A percentile compares a stretch with the other conserved stretches of the same genome.
Conservation (phyloP, 64 coral and sea anemone genomes). For the Porites australiensis region DNA sequence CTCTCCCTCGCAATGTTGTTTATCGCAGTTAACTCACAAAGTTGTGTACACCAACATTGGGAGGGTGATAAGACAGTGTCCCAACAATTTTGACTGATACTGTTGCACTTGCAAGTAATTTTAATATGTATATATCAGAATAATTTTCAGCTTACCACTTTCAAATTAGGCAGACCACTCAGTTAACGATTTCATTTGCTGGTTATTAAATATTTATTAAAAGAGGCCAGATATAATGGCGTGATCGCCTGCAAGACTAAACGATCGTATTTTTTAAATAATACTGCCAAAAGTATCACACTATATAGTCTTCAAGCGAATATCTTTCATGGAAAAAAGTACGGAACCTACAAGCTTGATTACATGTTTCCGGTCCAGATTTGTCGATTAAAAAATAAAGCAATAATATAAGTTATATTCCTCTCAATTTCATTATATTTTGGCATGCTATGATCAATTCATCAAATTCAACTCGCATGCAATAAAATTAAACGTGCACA, state of each 20-base stretch:
- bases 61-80: too few relatives aligned
- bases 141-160: too few relatives aligned
- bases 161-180: background rate
- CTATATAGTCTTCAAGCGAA: too few relatives aligned
- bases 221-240: background rate
- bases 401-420: background rate
- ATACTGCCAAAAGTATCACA: background rate
- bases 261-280: background rate
- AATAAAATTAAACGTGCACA: too few relatives aligned
- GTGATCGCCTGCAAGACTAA: background rate
- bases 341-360: background rate
- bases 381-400: background rate
- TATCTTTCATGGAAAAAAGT: background rate
- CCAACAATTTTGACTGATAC: too few relatives aligned
- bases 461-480: too few relatives aligned
- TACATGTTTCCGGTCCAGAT: background rate
- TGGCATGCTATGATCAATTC: too few relatives aligned
- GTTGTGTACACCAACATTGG: too few relatives aligned
- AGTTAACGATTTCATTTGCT: background rate
- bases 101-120: too few relatives aligned
- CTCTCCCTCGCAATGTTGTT: too few relatives aligned
- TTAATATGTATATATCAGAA: too few relatives aligned
- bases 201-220: slow-evolving; percentile 51
- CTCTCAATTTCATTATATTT: background rate
- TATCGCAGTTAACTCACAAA: too few relatives aligned